Percentiles rank a stretch among this genome's conserved stretches.
phyloP scores from a whole-genome alignment of 2,797 vertebrate genomes.

The Pogonophryne albipinna region DNA sequence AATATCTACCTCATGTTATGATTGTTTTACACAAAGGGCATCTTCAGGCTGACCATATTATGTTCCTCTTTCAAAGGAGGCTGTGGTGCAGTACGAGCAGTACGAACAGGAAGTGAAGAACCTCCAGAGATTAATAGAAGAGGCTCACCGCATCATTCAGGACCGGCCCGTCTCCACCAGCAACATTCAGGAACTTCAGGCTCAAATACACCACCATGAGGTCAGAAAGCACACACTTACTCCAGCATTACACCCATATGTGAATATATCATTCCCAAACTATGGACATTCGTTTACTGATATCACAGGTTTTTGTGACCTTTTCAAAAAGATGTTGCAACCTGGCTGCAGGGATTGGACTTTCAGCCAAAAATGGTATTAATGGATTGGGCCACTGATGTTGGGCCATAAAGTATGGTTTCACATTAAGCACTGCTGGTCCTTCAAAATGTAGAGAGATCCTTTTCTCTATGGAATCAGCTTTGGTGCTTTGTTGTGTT shows the following conservation, averaged over 20 bases:
- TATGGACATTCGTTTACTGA: not conserved
- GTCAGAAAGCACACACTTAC: constrained; percentile 72
- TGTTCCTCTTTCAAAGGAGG: constrained; percentile 86
- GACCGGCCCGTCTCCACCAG: constrained; percentile 91
- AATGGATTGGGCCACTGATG: not conserved
- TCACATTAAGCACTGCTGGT: not conserved
- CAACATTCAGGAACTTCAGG: constrained; percentile 96
- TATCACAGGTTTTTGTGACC: not conserved
- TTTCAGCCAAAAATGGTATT: constrained; percentile 3
- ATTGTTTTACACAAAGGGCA: not conserved
- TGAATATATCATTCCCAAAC: not conserved
- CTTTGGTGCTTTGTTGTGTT: not conserved
- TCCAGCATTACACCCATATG: not conserved
- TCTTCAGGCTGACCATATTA: not conserved
- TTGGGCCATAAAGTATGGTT: not conserved
- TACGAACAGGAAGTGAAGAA: constrained; percentile 96
- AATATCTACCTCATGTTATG: not conserved
- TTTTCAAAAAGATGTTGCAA: not conserved
- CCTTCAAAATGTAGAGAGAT: not conserved
- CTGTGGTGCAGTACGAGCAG: constrained; percentile 96
- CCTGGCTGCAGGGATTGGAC: not conserved
- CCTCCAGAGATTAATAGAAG: constrained; percentile 95
- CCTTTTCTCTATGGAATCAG: not conserved
- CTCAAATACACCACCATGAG: constrained; percentile 95
- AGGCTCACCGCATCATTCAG: constrained; percentile 92